Evolutionary conservation across 2,113 vertebrate species (phyloP).

Genomic region (Etia nguti): DNA sequence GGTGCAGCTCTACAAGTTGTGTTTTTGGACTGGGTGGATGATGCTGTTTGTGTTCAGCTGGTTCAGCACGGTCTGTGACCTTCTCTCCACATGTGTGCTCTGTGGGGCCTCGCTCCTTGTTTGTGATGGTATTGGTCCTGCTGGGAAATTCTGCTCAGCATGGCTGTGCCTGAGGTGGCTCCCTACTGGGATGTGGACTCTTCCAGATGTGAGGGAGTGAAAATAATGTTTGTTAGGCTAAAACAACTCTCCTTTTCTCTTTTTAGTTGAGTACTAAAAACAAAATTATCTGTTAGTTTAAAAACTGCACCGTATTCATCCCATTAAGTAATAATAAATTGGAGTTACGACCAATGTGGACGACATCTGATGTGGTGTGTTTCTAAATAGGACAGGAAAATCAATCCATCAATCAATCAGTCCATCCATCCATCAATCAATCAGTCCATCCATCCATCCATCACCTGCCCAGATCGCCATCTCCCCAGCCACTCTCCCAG

Average conservation of each 20-base stretch:
- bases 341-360: background rate
- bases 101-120: slow-evolving; percentile 17
- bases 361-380: background rate
- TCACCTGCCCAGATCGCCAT: background rate
- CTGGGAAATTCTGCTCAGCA: slow-evolving; percentile 12
- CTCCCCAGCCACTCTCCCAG: background rate
- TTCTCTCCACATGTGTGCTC: slow-evolving; percentile 47
- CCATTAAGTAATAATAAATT: background rate
- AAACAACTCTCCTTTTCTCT: background rate
- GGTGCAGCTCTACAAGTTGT: slow-evolving; percentile 2
- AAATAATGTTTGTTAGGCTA: background rate
- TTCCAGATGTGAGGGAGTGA: slow-evolving; percentile 17
- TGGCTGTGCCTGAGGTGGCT: slow-evolving; percentile 17
- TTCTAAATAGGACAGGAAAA: background rate
- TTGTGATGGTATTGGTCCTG: slow-evolving; percentile 39
- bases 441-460: background rate
- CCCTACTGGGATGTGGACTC: slow-evolving; percentile 44
- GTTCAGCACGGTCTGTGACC: slow-evolving; percentile 36
- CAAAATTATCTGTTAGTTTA: background rate
- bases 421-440: background rate
- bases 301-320: background rate
- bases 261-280: background rate
- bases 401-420: too few species aligned
- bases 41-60: slow-evolving; percentile 16
- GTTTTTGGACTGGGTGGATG: slow-evolving; percentile 3